phyloP scores from a whole-genome alignment of 1,140 invertebrate genomes.

The Apis laboriosa region DNA sequence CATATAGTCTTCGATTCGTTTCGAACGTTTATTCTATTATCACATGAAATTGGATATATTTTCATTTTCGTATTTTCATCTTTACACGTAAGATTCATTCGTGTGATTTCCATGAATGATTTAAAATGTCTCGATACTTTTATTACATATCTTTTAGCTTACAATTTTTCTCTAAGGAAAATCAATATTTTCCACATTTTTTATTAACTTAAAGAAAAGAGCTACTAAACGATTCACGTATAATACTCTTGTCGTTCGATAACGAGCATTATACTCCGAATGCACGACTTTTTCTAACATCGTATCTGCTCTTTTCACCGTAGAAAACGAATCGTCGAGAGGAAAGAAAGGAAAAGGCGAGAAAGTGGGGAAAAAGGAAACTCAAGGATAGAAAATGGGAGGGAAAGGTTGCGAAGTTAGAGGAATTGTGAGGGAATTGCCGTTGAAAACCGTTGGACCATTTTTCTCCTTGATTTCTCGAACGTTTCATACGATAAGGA shows the following conservation, averaged over 20 bases:
- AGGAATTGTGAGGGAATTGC: conserved; percentile 19
- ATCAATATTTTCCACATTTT: neutral
- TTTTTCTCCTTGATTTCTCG: conserved; percentile 60
- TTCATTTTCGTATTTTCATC: no score
- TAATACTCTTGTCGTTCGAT: neutral
- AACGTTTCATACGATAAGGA: conserved; percentile 59
- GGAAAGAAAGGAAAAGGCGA: conserved; percentile 8
- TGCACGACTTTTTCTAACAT: no score
- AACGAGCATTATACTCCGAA: neutral
- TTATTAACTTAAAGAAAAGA: neutral
- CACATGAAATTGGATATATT: no score
- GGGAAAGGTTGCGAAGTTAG: conserved; percentile 24
- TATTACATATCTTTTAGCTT: neutral
- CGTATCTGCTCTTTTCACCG: conserved; percentile 6
- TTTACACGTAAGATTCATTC: no score
- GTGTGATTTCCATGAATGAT: neutral
- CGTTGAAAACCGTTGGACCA: conserved; percentile 53
- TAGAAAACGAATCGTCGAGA: conserved; percentile 7
- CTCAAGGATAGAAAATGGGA: neutral
- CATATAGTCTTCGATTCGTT: no score
- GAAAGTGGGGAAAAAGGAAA: conserved; percentile 27
- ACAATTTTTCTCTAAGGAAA: neutral
- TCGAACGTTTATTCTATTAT: no score
- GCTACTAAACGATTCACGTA: neutral
- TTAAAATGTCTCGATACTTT: neutral